Conservation (phyloP, 1,140 invertebrate species). For the Drosophila sulfurigaster region DNA sequence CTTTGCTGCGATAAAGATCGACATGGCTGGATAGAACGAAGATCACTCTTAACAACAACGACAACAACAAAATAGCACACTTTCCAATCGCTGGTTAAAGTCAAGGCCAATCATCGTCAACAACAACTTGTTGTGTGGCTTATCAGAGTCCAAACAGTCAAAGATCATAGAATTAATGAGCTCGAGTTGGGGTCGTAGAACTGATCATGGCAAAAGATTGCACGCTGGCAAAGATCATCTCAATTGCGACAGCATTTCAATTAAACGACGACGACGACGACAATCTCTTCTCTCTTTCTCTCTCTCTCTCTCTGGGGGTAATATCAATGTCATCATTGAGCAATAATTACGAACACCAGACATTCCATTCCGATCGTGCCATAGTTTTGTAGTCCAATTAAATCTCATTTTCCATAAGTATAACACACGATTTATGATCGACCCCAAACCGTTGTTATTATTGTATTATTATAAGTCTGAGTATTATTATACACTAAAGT, state of each 20-base stretch:
- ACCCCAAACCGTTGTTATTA: conserved; percentile 49
- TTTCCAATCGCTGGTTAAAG: conserved; percentile 1
- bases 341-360: conserved; percentile 38
- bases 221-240: conserved; percentile 29
- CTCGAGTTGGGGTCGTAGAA: conserved; percentile 1
- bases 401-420: conserved; percentile 77
- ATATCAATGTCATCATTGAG: conserved; percentile 71
- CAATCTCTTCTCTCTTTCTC: background rate
- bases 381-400: conserved; percentile 45
- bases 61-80: background rate
- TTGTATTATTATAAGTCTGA: conserved; percentile 60
- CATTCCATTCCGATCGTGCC: conserved; percentile 64
- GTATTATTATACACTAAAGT: conserved; percentile 35
- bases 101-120: background rate
- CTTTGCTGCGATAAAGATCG: conserved; percentile 21
- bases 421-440: conserved; percentile 62
- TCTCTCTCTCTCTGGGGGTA: background rate
- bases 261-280: conserved; percentile 31
- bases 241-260: conserved; percentile 50
- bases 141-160: conserved; percentile 13
- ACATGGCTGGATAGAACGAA: background rate
- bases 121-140: conserved; percentile 29
- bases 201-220: conserved; percentile 31
- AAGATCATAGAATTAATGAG: conserved; percentile 19
- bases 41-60: background rate